A percentile compares a stretch with the other conserved stretches of the same genome.
Conservation (phyloP, 2,888 invertebrate species). For the Mamestra brassicae region DNA sequence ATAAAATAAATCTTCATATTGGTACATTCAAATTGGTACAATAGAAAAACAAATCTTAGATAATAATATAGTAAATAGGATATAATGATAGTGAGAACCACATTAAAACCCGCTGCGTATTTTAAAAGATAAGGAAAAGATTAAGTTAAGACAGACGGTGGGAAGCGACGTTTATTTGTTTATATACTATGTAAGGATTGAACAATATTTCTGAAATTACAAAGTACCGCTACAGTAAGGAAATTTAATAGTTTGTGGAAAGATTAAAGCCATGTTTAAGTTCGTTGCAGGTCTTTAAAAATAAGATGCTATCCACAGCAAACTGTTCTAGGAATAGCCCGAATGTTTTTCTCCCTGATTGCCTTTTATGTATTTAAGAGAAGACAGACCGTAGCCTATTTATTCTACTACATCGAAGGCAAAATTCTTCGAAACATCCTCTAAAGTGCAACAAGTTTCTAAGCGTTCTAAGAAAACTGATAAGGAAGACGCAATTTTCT, state of each 20-base stretch:
- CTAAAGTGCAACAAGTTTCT: background rate
- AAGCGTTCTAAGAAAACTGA: background rate
- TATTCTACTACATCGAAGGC: background rate
- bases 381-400: background rate
- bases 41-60: no score
- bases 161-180: no score
- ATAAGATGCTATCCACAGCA: background rate
- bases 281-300: background rate
- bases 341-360: background rate
- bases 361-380: no score
- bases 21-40: no score
- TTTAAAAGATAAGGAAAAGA: no score
- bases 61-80: no score
- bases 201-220: no score
- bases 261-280: background rate
- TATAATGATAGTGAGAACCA: no score
- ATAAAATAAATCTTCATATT: no score
- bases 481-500: slow-evolving; percentile 10
- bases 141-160: no score
- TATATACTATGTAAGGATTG: no score
- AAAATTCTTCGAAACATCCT: background rate
- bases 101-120: no score
- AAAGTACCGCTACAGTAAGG: background rate
- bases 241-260: background rate
- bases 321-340: background rate